Evolutionary conservation across 2,113 vertebrate genomes (phyloP), one percentile per base, ranked within the genome.

Genomic region (Channa maculata): DNA sequence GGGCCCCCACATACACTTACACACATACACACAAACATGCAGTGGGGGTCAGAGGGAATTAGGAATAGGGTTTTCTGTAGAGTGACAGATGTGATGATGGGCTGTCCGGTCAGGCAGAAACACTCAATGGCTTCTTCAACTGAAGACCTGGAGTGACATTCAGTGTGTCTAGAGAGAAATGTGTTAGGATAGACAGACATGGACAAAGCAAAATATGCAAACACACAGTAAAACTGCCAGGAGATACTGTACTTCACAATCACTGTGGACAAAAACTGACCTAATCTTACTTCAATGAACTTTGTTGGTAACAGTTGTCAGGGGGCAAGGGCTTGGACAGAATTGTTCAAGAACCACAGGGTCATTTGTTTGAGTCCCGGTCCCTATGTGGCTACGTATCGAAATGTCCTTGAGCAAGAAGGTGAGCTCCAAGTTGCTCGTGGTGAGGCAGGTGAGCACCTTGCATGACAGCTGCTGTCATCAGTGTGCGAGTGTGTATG

Each of bases 71-170:
- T 74, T 66, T 82, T 75, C 81, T 80, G 70, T 55, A 64, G 75
- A 80, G 80, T 90, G 88, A 90, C 77, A 90, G 84, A 85, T 88
- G 84, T 85, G 84, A 80, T 54, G 77, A 85, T 73, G 80, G 83
- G 82, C 79, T 67, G 73, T 74, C 71, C 82, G 75, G 84, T 86
- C 86, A 85, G 69, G 74, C 82, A 86, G 76, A 90, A 88, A 85
- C 77, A 83, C 88, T 85, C 77, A 77, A 62, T 53, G 45, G 78
- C 68, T 77, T 75, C 62, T 83, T 85, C 50, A 72, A 67, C 74
- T 24, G 46, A 77, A 81, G 68, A 88, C 66, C 75, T 64, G 73
- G 55, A 86, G 76, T 84, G 88, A 88, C 84, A 86, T 86, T 83
- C 45, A 71, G 64, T 69, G 66, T 43, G 53, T 79, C 53, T 53